Conservation (phyloP, 2,113 vertebrate species). For the Hippotragus niger region DNA sequence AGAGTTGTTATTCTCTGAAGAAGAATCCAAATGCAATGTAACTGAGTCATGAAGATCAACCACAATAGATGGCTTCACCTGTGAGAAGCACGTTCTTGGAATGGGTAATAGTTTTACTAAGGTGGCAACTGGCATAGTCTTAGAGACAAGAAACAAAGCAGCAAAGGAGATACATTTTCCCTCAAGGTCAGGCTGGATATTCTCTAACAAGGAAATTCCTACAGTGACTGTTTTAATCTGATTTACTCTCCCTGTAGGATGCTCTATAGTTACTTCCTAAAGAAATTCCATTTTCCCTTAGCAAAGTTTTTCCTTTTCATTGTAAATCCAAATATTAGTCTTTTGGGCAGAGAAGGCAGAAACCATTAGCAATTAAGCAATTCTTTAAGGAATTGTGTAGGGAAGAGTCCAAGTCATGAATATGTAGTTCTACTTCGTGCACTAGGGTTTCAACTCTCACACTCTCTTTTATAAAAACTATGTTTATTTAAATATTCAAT, state of each 20-base stretch:
- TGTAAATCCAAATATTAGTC: not conserved
- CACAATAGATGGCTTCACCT: not conserved
- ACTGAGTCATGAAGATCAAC: not conserved
- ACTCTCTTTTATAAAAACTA: not conserved
- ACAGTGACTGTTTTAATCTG: not conserved
- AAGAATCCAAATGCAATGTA: not conserved
- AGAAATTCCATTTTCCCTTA: not conserved
- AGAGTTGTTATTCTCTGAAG: not conserved
- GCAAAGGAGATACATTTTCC: not conserved
- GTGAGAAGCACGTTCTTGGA: not conserved
- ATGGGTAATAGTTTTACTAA: not conserved
- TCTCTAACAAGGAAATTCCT: not conserved
- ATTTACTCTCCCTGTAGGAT: not conserved
- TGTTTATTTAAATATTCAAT: not conserved
- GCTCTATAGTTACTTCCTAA: not conserved
- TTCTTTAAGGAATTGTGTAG: not conserved
- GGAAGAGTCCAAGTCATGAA: not conserved
- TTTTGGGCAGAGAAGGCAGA: not conserved
- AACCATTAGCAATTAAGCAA: not conserved
- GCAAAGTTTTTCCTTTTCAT: not conserved
- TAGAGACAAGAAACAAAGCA: not conserved
- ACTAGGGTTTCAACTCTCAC: not conserved
- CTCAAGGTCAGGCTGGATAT: not conserved
- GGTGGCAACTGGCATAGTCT: not conserved
- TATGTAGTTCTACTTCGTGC: not conserved